These are phyloP conservation scores for Propithecus perrieri DNA, from an alignment of 2,797 vertebrate genomes.

Conservation along the genomic window DNA sequence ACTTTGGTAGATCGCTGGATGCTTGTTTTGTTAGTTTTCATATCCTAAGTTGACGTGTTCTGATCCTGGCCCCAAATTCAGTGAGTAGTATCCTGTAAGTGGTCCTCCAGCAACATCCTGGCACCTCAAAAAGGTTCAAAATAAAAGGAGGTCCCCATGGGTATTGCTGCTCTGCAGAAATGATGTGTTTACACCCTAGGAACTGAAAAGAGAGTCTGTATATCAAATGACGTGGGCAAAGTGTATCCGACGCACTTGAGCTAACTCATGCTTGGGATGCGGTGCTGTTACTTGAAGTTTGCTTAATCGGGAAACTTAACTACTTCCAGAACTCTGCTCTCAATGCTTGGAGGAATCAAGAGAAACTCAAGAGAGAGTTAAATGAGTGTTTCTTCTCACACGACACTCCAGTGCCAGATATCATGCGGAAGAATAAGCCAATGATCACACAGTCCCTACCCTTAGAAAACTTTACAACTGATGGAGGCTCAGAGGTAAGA, in stretches of 20 bases:
- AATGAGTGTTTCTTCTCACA: background rate
- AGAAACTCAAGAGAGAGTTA: background rate
- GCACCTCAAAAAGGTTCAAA: background rate
- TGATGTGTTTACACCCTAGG: background rate
- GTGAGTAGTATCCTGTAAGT: too few relatives aligned
- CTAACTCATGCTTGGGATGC: background rate
- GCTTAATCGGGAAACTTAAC: background rate
- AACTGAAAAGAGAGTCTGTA: background rate
- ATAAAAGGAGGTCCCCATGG: background rate
- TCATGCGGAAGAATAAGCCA: background rate
- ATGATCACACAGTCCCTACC: background rate
- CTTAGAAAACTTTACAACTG: background rate
- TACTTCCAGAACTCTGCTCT: background rate
- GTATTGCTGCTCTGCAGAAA: background rate
- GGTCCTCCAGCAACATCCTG: background rate
- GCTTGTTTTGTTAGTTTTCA: background rate
- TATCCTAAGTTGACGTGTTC: background rate
- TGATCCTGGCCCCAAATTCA: background rate
- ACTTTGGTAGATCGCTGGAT: background rate
- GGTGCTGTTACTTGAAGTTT: background rate
- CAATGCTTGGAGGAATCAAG: background rate
- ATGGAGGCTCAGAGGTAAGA: background rate
- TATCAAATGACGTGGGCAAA: background rate
- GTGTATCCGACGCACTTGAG: background rate
- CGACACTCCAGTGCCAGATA: background rate